Percentiles rank a stretch among this genome's conserved stretches.
phyloP scores from a whole-genome alignment of 2,113 vertebrate genomes.

The Lycocorax pyrrhopterus region DNA sequence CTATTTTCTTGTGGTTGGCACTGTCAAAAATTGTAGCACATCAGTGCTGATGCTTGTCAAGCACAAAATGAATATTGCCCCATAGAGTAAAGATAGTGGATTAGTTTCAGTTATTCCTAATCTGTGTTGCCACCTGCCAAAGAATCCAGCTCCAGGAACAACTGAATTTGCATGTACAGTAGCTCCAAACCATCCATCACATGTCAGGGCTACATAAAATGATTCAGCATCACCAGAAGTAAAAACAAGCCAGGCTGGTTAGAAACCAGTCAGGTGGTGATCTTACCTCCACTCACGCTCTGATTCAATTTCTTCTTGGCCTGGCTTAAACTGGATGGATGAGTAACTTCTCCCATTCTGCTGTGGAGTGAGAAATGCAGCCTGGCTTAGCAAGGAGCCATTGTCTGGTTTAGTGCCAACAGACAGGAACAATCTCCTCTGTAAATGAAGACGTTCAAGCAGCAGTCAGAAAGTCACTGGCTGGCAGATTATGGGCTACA shows the following conservation, averaged over 20 bases:
- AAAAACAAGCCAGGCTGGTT: background rate
- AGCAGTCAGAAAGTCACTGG: background rate
- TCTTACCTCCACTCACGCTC: fast-evolving
- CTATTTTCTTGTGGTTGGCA: background rate
- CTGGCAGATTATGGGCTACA: background rate
- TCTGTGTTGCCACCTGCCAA: background rate
- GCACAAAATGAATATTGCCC: fast-evolving
- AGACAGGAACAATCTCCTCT: background rate
- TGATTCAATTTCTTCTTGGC: background rate
- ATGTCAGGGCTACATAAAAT: background rate
- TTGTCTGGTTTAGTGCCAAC: background rate
- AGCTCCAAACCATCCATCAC: background rate
- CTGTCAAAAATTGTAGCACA: background rate
- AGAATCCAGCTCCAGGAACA: background rate
- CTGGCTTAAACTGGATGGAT: background rate
- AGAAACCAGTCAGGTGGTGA: background rate
- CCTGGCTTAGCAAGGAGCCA: background rate
- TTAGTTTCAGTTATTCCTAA: background rate
- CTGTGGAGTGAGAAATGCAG: fast-evolving
- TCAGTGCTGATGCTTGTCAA: background rate
- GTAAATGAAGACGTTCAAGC: background rate
- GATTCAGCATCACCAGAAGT: background rate
- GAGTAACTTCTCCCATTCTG: background rate
- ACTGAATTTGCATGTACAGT: background rate
- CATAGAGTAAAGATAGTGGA: background rate